Evolutionary conservation across 2,797 vertebrate species (phyloP).

Genomic region (Eleutherodactylus coqui): DNA sequence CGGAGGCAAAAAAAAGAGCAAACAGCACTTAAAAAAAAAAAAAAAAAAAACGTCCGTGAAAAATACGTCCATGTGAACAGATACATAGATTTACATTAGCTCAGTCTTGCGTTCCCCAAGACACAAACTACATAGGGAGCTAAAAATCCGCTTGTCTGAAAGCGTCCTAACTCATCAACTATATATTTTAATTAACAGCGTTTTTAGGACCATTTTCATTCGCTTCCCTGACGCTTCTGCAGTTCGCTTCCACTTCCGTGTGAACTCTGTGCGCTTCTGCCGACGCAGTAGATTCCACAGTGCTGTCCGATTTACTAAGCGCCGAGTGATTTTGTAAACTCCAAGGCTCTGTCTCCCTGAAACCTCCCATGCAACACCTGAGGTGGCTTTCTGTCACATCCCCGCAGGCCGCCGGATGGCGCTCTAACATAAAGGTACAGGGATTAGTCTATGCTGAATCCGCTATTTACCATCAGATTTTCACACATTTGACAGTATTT

Average conservation of each 20-base stretch:
- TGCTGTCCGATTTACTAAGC: neutral
- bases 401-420: neutral
- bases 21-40: too few species aligned
- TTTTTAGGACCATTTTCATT: neutral
- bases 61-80: too few species aligned
- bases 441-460: neutral
- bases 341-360: neutral
- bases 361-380: too few species aligned
- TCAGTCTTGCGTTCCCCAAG: too few species aligned
- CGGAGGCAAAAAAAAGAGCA: too few species aligned
- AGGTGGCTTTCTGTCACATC: too few species aligned
- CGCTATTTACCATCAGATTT: constrained; percentile 1
- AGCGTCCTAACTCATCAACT: neutral
- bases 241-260: neutral
- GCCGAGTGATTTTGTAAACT: neutral
- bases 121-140: too few species aligned
- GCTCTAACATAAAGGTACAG: neutral
- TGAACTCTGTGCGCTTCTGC: neutral
- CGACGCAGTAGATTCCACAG: neutral
- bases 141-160: neutral
- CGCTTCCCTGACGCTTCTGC: neutral
- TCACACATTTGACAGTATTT: neutral
- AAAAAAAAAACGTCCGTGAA: too few species aligned
- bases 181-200: neutral
- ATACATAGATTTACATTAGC: too few species aligned